phyloP scores from a whole-genome alignment of 2,797 vertebrate species.

The Myotis daubentonii region DNA sequence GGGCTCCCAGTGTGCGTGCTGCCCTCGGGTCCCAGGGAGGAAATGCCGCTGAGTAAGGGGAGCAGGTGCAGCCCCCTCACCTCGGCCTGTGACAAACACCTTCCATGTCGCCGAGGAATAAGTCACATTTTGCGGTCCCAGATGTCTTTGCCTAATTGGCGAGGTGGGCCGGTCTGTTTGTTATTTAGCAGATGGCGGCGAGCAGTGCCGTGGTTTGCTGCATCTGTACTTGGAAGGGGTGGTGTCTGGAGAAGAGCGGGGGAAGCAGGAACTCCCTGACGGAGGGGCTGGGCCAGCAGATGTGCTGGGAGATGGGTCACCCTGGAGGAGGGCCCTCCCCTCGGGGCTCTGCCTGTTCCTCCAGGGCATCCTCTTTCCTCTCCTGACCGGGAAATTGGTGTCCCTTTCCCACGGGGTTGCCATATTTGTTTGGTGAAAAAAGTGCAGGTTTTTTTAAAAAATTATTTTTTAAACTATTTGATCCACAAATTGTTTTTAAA shows the following conservation, averaged over 20 bases:
- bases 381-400: not conserved
- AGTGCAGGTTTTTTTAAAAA: too few relatives aligned
- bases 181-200: constrained; percentile 71
- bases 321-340: not conserved
- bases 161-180: constrained; percentile 77
- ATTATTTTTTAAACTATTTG: too few relatives aligned
- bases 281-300: not conserved
- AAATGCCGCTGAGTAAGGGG: not conserved
- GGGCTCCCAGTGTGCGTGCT: too few relatives aligned
- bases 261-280: not conserved
- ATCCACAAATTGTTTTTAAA: too few relatives aligned
- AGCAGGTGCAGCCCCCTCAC: not conserved
- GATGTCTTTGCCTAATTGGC: constrained; percentile 70
- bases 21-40: not conserved
- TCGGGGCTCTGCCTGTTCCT: not conserved
- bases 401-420: not conserved
- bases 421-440: not conserved
- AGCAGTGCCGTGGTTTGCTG: constrained; percentile 15
- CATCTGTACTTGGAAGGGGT: not conserved
- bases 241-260: not conserved
- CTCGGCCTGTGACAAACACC: constrained; percentile 29
- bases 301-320: not conserved
- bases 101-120: not conserved
- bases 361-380: not conserved
- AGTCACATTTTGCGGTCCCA: constrained; percentile 16